Evolutionary conservation across 2,113 vertebrate genomes (phyloP), one percentile per base, ranked within the genome.

Genomic region (Callopanchax toddi): DNA sequence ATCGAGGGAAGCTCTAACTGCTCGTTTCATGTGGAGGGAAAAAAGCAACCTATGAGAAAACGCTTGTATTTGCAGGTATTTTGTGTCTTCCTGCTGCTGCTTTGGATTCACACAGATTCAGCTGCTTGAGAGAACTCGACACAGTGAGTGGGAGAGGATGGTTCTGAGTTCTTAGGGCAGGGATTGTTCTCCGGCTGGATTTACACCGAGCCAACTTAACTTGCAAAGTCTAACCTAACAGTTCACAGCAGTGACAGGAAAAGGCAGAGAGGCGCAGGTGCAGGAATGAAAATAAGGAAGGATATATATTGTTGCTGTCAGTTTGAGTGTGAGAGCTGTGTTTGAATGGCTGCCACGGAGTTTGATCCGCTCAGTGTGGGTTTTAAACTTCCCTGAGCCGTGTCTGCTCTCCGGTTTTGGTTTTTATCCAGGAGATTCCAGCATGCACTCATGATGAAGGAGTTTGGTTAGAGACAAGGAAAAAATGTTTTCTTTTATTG

Each of bases 61-160:
- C 1, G 42, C 9, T 44, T 44, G 7, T 18, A 44, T 16, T 48
- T 8, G 43, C 60, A 16, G 29, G 29, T 62, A 53, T 43, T 29
- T 53, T 76, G 11, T 44, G 10, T 73, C 57, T 48, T 17, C 5
- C 4, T 16, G 29, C 44, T 60, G 11, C 34, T 7, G 9, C 42
- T 44, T n/a, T 68, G 44, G 74, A 83, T 85, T 67, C 67, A 76
- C 73, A 71, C 50, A 59, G 71, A 71, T 80, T 77, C 56, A 16
- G 36, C 58, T 48, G 12, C 37, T 29, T 20, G 22, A 63, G 32
- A 22, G 43, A 59, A 62, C 25, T 20, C 23, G 60, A 52, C 22
- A 11, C 50, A 46, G 54, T 7, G 26, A 49, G 54, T 22, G 52
- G 18, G 52, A 46, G 56, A 21, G 18, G 60, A 23, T 42, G 0